A percentile compares a stretch with the other conserved stretches of the same genome.
Evolutionary conservation across 2,113 vertebrate genomes (phyloP).

Genomic region (Scopus umbretta): DNA sequence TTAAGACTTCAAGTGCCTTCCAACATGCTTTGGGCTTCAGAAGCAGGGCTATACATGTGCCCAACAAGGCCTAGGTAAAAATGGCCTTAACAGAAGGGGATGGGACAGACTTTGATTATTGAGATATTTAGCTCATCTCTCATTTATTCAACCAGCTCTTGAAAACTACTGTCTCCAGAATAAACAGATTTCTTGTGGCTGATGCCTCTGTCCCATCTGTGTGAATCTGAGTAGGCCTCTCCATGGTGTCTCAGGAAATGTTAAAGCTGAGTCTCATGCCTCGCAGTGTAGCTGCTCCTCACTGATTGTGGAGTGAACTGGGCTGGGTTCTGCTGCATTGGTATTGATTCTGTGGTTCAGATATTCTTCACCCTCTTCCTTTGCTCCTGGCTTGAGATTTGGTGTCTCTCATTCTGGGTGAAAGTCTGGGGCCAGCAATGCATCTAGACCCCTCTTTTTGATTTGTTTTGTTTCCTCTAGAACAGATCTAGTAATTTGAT

Average conservation of each 20-base stretch:
- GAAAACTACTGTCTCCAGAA: neutral
- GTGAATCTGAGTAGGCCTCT: neutral
- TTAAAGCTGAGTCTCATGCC: neutral
- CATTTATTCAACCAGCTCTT: neutral
- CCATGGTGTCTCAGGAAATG: neutral
- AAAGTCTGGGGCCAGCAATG: neutral
- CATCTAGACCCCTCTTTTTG: neutral
- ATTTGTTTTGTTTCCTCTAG: neutral
- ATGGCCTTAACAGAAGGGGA: neutral
- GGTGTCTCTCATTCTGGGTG: neutral
- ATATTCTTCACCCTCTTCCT: neutral
- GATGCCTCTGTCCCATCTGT: neutral
- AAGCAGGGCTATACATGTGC: neutral
- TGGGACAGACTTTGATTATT: neutral
- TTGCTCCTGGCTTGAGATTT: neutral
- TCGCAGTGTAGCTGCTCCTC: neutral
- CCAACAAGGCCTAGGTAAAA: neutral
- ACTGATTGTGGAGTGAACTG: neutral
- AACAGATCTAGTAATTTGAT: neutral
- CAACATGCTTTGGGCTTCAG: neutral
- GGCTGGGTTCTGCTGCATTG: neutral
- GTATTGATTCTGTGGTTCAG: neutral
- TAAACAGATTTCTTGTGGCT: neutral
- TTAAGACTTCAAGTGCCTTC: slow-evolving; percentile 36
- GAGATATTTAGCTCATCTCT: neutral